Percentiles rank a stretch among this genome's conserved stretches.
phyloP scores from a whole-genome alignment of 2,797 vertebrate genomes.

The Chelidonichthys spinosus region DNA sequence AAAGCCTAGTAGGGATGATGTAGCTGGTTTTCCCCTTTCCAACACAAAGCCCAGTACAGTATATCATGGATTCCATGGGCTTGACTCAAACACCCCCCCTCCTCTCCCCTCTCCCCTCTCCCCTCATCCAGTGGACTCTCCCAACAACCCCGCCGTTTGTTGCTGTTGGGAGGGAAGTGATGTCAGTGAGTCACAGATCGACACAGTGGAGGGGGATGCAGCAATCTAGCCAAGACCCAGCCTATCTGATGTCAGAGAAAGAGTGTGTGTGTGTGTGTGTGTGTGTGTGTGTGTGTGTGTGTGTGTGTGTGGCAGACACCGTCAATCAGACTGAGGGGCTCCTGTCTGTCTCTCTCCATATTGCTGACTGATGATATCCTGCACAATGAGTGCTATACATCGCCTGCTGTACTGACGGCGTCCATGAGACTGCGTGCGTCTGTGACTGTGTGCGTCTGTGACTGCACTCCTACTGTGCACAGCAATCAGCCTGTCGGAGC shows the following conservation, averaged over 20 bases:
- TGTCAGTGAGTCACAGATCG: conserved; percentile 75
- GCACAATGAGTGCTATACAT: conserved; percentile 44
- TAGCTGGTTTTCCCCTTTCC: conserved; percentile 82
- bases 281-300: conserved; percentile 12
- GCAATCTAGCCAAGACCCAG: conserved; percentile 60
- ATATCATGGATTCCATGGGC: conserved; percentile 79
- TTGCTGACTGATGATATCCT: conserved; percentile 59
- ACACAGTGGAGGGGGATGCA: conserved; percentile 57
- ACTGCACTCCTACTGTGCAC: background rate
- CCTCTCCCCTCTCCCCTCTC: conserved; percentile 44
- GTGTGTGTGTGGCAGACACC: conserved; percentile 21
- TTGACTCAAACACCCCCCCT: conserved; percentile 69
- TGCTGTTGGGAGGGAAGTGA: conserved; percentile 81
- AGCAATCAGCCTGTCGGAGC: conserved; percentile 1
- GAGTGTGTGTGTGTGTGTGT: conserved; percentile 20
- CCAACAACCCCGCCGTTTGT: conserved; percentile 82
- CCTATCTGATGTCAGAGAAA: conserved; percentile 76
- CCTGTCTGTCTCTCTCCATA: conserved; percentile 55
- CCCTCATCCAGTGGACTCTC: conserved; percentile 74
- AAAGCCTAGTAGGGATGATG: conserved; percentile 69
- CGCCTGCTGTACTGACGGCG: background rate
- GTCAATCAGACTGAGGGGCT: conserved; percentile 45
- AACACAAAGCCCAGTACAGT: conserved; percentile 77
- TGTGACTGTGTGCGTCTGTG: conserved; percentile 6
- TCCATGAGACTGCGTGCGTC: background rate